Conservation (phyloP, 1,140 invertebrate genomes). For the Zophobas morio region DNA sequence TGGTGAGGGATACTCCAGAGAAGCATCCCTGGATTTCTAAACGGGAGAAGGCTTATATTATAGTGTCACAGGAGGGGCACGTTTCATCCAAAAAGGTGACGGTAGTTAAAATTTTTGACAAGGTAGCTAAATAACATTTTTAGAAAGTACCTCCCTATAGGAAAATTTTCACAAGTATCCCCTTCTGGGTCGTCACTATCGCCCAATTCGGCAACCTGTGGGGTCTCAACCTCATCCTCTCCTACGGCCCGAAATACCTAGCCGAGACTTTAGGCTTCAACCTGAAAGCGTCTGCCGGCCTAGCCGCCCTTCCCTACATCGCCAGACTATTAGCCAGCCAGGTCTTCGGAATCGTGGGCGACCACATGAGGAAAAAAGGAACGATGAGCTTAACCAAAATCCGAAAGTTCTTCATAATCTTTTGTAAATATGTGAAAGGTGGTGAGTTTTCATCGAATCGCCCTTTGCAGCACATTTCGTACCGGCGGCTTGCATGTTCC, state of each 20-base stretch:
- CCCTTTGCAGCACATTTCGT: conserved; percentile 33
- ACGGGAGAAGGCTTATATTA: conserved; percentile 25
- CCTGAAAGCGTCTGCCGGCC: conserved; percentile 79
- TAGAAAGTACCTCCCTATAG: conserved; percentile 10
- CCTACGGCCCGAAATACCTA: conserved; percentile 86
- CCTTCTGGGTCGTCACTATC: conserved; percentile 77
- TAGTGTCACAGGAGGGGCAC: not conserved
- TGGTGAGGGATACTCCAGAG: conserved; percentile 67
- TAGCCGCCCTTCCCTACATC: conserved; percentile 81
- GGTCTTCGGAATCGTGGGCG: conserved; percentile 78
- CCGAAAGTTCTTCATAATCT: conserved; percentile 80
- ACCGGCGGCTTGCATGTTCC: not conserved
- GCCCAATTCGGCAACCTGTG: conserved; percentile 83
- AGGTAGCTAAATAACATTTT: not conserved
- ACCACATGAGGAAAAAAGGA: conserved; percentile 74
- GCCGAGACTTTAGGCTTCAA: conserved; percentile 88
- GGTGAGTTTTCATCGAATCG: conserved; percentile 2
- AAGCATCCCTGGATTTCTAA: conserved; percentile 1
- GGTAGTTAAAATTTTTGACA: not conserved
- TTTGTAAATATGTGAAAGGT: conserved; percentile 70
- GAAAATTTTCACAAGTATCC: conserved; percentile 70
- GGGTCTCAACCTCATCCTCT: conserved; percentile 88
- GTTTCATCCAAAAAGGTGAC: conserved; percentile 15
- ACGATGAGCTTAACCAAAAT: conserved; percentile 73
- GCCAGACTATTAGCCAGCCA: conserved; percentile 76